Evolutionary conservation across 2,888 invertebrate species (phyloP), one percentile per base, ranked within the genome.

Genomic region (Yponomeuta cagnagella): DNA sequence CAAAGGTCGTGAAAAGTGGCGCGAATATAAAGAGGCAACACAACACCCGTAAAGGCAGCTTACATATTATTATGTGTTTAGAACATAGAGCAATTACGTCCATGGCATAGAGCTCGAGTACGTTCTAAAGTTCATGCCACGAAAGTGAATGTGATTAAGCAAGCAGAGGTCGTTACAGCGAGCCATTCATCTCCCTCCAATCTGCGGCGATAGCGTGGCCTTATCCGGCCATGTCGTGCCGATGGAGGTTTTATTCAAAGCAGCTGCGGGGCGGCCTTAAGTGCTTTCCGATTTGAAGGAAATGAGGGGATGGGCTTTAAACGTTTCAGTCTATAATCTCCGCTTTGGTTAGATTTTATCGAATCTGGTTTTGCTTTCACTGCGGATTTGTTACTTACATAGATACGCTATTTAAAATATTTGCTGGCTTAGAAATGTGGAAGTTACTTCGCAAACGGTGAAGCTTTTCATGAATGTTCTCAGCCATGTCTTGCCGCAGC

Each of bases 221-320:
- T 43, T 8, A 43, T 43, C 43, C 43, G 43, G 43, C 31, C 12
- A 43, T 67, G 37, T 2, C 67, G 67, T 67, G 67, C 33, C 67
- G 37, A 67, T 67, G 67, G 67, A 33, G 33, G 10, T 67, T 67
- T 67, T 67, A 67, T 67, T 67, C 67, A 67, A 67, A 67, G 67
- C 67, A 67, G 67, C 67, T n/a, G 67, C 52, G 52, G 52, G 52
- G 52, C 52, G 15, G 52, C 52, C 31, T n/a, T 12, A 67, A 67
- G 67, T 67, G 67, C 67, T 67, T 67, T 67, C 67, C 67, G 37
- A 67, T 67, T 48, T 69, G 23, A 43, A 70, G 10, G 15, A 58
- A 58, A 58, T 8, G 52, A 15, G 15, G 15, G 15, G 52, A 58
- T 58, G 52, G 52, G 52, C 52, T 58, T 15, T 58, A 58, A 58